These are phyloP conservation scores for Lysiphlebus fabarum DNA, from an alignment of 1,140 invertebrate genomes.

Conservation along the genomic window DNA sequence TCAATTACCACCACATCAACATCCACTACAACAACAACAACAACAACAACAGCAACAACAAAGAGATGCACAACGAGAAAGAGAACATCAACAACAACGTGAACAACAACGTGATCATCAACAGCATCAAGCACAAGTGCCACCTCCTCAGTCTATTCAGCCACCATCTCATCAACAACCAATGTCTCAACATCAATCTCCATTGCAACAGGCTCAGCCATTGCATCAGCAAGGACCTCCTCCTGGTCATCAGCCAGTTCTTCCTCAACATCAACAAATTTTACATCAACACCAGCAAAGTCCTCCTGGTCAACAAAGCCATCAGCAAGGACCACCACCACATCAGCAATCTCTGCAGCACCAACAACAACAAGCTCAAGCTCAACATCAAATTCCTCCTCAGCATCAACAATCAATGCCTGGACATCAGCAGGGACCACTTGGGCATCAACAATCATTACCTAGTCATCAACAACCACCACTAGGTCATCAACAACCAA, in stretches of 20 bases:
- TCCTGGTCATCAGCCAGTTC: too few species aligned
- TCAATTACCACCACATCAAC: too few species aligned
- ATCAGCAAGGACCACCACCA: conserved; percentile 10
- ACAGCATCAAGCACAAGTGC: conserved; percentile 26
- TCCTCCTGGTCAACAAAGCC: conserved; percentile 25
- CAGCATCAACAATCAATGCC: conserved; percentile 22
- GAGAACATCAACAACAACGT: conserved; percentile 16
- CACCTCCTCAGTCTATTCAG: background rate
- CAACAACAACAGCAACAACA: too few species aligned
- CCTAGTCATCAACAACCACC: conserved; percentile 19
- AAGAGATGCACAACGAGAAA: background rate
- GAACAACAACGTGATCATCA: conserved; percentile 12
- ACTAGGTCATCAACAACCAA: conserved; percentile 22
- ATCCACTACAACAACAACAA: too few species aligned
- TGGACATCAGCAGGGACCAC: conserved; percentile 23
- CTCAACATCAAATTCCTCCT: conserved; percentile 19
- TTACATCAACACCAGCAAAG: conserved; percentile 20
- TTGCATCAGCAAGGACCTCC: conserved; percentile 14
- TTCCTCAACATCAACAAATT: conserved; percentile 21
- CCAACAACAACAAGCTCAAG: conserved; percentile 18
- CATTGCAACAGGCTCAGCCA: conserved; percentile 20
- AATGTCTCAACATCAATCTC: conserved; percentile 1
- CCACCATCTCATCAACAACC: conserved; percentile 20
- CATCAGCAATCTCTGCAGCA: conserved; percentile 15
- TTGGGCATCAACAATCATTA: conserved; percentile 7